Evolutionary conservation across 2,797 vertebrate genomes (phyloP).

Genomic region (Lates japonicus): DNA sequence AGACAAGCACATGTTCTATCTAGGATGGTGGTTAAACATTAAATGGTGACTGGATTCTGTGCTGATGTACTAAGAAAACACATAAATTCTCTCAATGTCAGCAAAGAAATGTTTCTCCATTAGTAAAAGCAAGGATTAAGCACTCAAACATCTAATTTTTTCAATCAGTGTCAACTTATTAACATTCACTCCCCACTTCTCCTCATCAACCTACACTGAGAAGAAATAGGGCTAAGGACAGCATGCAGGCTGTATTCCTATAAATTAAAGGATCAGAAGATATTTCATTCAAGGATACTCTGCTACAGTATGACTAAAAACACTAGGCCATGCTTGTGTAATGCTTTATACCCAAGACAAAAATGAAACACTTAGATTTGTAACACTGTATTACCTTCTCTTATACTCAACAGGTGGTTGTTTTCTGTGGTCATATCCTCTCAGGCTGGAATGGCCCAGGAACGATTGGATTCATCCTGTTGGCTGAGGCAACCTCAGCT

Average conservation of each 20-base stretch:
- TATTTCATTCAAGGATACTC: not conserved
- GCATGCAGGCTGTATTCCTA: not conserved
- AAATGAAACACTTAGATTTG: not conserved
- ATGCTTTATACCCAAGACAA: too few species aligned
- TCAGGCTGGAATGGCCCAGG: slow-evolving; percentile 79
- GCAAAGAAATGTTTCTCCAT: not conserved
- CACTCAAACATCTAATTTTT: not conserved
- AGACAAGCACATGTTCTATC: slow-evolving; percentile 64
- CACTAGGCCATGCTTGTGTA: not conserved
- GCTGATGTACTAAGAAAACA: slow-evolving; percentile 25
- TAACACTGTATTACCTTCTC: slow-evolving; percentile 71
- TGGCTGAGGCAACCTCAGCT: slow-evolving; percentile 93
- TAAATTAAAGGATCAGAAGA: not conserved
- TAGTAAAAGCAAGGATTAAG: slow-evolving; percentile 8
- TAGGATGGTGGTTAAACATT: slow-evolving; percentile 79
- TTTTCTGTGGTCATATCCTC: slow-evolving; percentile 57
- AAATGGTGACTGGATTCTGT: slow-evolving; percentile 58
- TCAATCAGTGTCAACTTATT: slow-evolving; percentile 8
- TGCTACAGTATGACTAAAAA: not conserved
- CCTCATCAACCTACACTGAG: not conserved
- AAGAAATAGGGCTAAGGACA: not conserved
- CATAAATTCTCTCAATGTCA: slow-evolving; percentile 17
- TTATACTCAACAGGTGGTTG: slow-evolving; percentile 65
- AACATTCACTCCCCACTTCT: not conserved
- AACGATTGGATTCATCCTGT: slow-evolving; percentile 83